These are phyloP conservation scores for Zootoca vivipara DNA, from an alignment of 2,113 vertebrate species.

Conservation along the genomic window DNA sequence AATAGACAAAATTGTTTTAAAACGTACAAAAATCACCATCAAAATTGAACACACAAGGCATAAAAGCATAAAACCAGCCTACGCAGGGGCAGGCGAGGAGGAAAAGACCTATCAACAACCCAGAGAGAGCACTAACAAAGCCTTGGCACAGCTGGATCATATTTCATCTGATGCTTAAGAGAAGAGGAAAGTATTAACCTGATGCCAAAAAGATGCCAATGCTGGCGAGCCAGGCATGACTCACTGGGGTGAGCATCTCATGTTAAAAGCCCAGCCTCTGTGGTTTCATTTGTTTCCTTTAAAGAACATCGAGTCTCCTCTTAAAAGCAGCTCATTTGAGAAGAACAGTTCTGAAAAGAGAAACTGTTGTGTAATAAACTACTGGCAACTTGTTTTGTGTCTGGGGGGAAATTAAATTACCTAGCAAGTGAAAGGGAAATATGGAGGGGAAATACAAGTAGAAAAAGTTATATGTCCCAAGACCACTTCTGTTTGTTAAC, in stretches of 20 bases:
- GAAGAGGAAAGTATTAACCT: too few species aligned
- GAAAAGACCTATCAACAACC: too few species aligned
- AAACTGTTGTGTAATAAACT: slow-evolving; percentile 20
- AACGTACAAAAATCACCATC: too few species aligned
- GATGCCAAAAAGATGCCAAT: too few species aligned
- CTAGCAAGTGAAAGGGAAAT: slow-evolving; percentile 35
- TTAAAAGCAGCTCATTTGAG: slow-evolving; percentile 19
- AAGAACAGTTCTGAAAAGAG: background rate
- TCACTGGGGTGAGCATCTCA: slow-evolving; percentile 18
- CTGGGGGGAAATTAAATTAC: background rate
- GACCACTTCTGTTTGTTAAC: slow-evolving; percentile 36
- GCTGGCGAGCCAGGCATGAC: background rate
- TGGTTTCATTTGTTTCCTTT: slow-evolving; percentile 21
- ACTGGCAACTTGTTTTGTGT: slow-evolving; percentile 38
- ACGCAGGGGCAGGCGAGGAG: too few species aligned
- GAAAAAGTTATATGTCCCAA: background rate
- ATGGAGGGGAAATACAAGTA: background rate
- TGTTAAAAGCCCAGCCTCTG: slow-evolving; percentile 11
- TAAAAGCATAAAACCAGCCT: too few species aligned
- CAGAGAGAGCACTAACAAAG: too few species aligned
- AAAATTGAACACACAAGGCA: too few species aligned
- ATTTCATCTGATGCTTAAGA: too few species aligned
- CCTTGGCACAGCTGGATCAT: too few species aligned
- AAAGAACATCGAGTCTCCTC: background rate
- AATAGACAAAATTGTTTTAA: too few species aligned